phyloP scores from a whole-genome alignment of 2,113 vertebrate genomes.

The Cnemophilus loriae region DNA sequence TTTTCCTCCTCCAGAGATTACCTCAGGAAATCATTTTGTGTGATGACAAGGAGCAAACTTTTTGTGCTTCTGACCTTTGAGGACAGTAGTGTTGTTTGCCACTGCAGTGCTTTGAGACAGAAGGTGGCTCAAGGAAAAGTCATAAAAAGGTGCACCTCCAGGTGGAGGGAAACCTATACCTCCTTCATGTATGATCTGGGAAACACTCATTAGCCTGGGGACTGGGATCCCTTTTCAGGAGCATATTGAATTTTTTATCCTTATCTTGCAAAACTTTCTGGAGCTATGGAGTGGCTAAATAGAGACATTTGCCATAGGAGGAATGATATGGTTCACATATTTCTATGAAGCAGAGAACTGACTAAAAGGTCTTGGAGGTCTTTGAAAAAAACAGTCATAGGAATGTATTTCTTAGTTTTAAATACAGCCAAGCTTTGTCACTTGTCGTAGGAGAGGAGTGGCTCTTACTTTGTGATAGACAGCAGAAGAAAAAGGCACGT shows the following conservation, averaged over 20 bases:
- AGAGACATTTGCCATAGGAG: background rate
- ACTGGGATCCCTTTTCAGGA: background rate
- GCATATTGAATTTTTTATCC: background rate
- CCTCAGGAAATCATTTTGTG: background rate
- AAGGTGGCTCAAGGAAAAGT: background rate
- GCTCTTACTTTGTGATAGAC: background rate
- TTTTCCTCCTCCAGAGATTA: background rate
- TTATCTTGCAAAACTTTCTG: background rate
- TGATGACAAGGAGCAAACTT: background rate
- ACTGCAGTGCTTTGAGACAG: background rate
- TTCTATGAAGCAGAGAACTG: background rate
- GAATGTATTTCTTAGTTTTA: background rate
- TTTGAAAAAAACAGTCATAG: background rate
- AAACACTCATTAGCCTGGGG: background rate
- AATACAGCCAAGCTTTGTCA: background rate
- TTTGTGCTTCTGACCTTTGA: background rate
- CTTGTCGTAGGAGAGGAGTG: background rate
- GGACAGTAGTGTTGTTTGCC: background rate
- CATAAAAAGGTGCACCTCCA: background rate
- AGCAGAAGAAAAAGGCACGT: background rate
- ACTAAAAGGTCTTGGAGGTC: background rate
- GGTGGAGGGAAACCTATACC: background rate
- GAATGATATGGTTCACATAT: background rate
- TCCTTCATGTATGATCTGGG: background rate
- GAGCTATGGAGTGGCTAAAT: background rate